Evolutionary conservation across 2,113 vertebrate species (phyloP).

Genomic region (Tricholaema leucomelas): DNA sequence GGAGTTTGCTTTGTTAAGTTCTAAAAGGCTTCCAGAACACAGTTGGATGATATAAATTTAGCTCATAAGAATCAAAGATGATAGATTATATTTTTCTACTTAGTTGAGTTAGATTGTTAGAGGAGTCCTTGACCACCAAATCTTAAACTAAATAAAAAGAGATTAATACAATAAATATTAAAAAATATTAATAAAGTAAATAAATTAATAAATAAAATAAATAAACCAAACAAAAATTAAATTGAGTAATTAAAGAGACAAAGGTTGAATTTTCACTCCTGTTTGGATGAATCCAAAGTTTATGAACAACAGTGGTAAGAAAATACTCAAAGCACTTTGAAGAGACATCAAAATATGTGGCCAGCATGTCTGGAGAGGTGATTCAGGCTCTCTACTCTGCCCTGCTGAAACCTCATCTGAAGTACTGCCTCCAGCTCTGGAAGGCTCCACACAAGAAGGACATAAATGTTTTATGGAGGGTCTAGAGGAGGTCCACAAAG

Average conservation of each 20-base stretch:
- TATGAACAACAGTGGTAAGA: background rate
- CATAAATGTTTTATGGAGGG: no score
- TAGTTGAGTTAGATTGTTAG: background rate
- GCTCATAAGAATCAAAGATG: background rate
- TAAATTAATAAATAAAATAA: background rate
- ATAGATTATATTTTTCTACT: background rate
- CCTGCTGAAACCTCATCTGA: no score
- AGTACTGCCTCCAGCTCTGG: no score
- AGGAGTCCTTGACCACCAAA: background rate
- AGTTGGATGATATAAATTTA: background rate
- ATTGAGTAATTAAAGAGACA: background rate
- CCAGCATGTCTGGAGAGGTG: no score
- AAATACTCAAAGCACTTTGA: background rate
- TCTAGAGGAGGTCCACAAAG: no score
- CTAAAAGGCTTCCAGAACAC: background rate
- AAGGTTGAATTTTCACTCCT: background rate
- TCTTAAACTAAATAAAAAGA: background rate
- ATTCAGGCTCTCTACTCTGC: no score
- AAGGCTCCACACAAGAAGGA: no score
- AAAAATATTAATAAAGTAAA: no score
- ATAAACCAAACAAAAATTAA: background rate
- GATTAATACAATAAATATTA: no score
- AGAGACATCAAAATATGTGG: background rate
- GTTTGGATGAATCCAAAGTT: background rate
- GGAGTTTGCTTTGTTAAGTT: background rate